Conservation (phyloP, 2,797 vertebrate genomes). For the Decapterus maruadsi region DNA sequence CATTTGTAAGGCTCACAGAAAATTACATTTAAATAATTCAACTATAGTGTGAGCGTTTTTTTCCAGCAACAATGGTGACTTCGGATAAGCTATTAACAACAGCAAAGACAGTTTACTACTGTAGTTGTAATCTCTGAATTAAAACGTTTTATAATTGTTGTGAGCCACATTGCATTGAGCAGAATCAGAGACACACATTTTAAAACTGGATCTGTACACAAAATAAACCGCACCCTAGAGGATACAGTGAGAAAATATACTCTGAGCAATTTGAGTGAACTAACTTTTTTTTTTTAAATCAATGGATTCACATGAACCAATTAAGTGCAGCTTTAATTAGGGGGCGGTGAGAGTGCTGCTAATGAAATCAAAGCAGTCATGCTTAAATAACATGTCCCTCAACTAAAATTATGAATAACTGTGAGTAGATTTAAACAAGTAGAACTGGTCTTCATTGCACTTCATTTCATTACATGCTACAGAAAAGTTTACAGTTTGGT, state of each 20-base stretch:
- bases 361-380: slow-evolving; percentile 13
- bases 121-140: slow-evolving; percentile 12
- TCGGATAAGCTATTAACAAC: slow-evolving; percentile 26
- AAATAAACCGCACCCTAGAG: background rate
- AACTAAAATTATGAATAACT: background rate
- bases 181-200: slow-evolving; percentile 3
- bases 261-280: slow-evolving; percentile 8
- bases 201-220: no score
- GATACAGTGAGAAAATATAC: background rate
- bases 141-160: background rate
- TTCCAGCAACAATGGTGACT: slow-evolving; percentile 51
- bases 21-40: slow-evolving; percentile 69
- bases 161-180: background rate
- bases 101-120: slow-evolving; percentile 10
- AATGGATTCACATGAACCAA: slow-evolving; percentile 9
- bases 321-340: slow-evolving; percentile 20
- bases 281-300: background rate
- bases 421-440: slow-evolving; percentile 1
- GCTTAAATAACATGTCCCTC: background rate
- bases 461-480: background rate
- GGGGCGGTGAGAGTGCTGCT: background rate
- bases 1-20: slow-evolving; percentile 36
- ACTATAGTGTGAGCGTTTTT: slow-evolving; percentile 20
- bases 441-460: background rate
- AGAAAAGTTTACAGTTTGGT: background rate